These are phyloP conservation scores for Ganaspis brasiliensis DNA, from an alignment of 2,888 invertebrate species.

Conservation along the genomic window DNA sequence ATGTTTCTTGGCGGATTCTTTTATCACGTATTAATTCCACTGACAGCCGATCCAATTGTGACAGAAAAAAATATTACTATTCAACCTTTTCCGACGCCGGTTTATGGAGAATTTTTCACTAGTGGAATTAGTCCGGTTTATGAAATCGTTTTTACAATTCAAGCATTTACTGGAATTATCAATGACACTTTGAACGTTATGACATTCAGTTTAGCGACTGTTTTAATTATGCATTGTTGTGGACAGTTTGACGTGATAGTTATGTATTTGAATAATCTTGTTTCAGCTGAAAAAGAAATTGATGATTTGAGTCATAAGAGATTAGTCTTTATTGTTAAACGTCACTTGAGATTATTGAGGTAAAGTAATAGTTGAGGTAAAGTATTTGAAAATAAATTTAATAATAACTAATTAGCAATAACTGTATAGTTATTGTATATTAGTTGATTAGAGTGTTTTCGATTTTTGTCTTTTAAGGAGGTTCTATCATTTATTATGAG, in stretches of 20 bases:
- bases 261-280: conserved; percentile 45
- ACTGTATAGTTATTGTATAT: too few relatives aligned
- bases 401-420: too few relatives aligned
- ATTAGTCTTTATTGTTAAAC: conserved; percentile 42
- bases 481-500: too few relatives aligned
- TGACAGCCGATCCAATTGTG: conserved; percentile 32
- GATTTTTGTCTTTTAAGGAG: too few relatives aligned
- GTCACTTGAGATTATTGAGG: conserved; percentile 46
- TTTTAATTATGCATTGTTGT: conserved; percentile 48
- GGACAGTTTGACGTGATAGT: conserved; percentile 49
- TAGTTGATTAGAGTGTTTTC: too few relatives aligned
- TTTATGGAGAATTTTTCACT: conserved; percentile 46
- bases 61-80: conserved; percentile 21
- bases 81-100: conserved; percentile 49
- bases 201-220: conserved; percentile 50
- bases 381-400: too few relatives aligned
- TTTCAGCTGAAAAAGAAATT: conserved; percentile 5
- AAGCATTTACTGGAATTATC: conserved; percentile 47
- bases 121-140: conserved; percentile 46
- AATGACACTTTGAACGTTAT: conserved; percentile 50
- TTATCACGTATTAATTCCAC: conserved; percentile 45
- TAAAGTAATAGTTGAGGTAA: too few relatives aligned
- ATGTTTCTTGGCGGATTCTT: conserved; percentile 53
- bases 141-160: conserved; percentile 47
- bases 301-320: conserved; percentile 25